These are phyloP conservation scores for Periophthalmus modestus DNA, from an alignment of 2,113 vertebrate genomes.

Conservation along the genomic window DNA sequence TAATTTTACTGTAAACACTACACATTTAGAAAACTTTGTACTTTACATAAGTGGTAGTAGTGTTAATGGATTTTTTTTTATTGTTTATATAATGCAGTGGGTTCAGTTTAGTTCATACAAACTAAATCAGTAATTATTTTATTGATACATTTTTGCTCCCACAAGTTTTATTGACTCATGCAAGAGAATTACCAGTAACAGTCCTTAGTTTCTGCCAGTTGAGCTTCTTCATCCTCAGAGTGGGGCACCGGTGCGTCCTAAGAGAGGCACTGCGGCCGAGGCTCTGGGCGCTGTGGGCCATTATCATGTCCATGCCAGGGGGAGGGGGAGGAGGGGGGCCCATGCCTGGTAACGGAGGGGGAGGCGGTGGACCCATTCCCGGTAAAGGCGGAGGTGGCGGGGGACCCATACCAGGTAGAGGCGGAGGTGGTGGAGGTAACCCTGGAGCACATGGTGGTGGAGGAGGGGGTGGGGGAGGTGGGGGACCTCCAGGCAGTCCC, in stretches of 20 bases:
- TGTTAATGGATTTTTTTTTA: too few relatives aligned
- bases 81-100: too few relatives aligned
- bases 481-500: slow-evolving; percentile 39
- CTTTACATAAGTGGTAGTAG: too few relatives aligned
- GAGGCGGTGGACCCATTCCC: slow-evolving; percentile 61
- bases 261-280: slow-evolving; percentile 58
- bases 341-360: slow-evolving; percentile 68
- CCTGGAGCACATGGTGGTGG: not conserved
- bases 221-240: slow-evolving; percentile 93
- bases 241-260: slow-evolving; percentile 77
- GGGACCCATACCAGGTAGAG: slow-evolving; percentile 32
- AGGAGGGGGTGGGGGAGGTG: slow-evolving; percentile 53
- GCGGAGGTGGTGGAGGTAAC: slow-evolving; percentile 48
- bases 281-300: slow-evolving; percentile 67
- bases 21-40: too few relatives aligned
- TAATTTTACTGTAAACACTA: too few relatives aligned
- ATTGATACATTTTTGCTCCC: not conserved
- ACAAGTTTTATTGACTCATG: not conserved
- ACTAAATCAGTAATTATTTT: not conserved
- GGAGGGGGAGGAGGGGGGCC: slow-evolving; percentile 52
- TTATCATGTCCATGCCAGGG: slow-evolving; percentile 72
- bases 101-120: too few relatives aligned
- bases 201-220: slow-evolving; percentile 96
- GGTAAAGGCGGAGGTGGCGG: slow-evolving; percentile 46
- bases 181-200: slow-evolving; percentile 78